A percentile compares a stretch with the other conserved stretches of the same genome.
phyloP scores from a whole-genome alignment of 2,113 vertebrate genomes.

The Origma solitaria region DNA sequence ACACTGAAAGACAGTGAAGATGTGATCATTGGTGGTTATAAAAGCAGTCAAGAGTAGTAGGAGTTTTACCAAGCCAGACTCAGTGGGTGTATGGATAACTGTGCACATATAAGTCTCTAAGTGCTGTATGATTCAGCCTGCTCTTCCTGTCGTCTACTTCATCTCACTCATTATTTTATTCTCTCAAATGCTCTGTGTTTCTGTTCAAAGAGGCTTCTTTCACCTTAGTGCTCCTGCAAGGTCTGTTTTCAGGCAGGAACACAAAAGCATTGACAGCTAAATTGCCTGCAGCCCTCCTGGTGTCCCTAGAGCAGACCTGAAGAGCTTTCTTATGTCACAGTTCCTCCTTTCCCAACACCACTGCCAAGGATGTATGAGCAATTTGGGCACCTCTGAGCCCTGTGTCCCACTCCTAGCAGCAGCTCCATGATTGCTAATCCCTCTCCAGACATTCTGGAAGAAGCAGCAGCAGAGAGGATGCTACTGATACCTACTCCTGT shows the following conservation, averaged over 20 bases:
- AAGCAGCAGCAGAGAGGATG: neutral
- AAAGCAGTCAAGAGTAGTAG: neutral
- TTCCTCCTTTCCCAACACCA: neutral
- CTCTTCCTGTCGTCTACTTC: neutral
- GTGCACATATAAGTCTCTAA: accelerated
- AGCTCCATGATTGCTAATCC: neutral
- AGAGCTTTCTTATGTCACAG: neutral
- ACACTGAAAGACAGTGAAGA: neutral
- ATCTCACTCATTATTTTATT: neutral
- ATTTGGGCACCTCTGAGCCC: neutral
- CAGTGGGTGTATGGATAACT: neutral
- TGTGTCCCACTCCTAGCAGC: neutral
- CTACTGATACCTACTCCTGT: neutral
- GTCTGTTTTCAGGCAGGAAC: neutral
- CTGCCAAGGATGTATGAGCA: accelerated
- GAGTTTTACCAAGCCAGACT: neutral
- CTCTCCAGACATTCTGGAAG: neutral
- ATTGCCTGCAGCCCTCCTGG: neutral
- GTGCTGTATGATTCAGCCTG: neutral
- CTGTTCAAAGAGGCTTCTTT: neutral
- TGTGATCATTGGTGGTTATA: neutral
- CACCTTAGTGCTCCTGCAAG: neutral
- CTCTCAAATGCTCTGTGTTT: neutral
- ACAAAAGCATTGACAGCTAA: neutral
- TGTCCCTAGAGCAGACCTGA: neutral